Evolutionary conservation across 1,140 invertebrate species (phyloP), one percentile per base, ranked within the genome.

Genomic region (Nylanderia fulva): DNA sequence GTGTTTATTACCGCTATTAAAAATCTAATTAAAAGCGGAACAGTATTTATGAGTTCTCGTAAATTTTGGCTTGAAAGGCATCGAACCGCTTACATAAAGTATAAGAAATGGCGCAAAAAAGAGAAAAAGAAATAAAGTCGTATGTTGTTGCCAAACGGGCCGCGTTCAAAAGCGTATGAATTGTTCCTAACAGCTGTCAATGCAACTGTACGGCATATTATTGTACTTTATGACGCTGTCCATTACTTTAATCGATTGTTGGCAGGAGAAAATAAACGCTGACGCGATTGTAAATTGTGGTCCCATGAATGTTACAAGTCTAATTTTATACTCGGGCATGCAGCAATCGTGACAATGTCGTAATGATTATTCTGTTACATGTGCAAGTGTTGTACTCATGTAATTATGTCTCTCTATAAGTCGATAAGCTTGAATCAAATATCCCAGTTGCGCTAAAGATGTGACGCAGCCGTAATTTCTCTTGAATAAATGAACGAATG

Each of bases 21-120:
- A 74, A 74, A 74, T 42, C n/a, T 83, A 83, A 83, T 83, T 83
- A 83, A 60, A 69, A 79, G n/a, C n/a, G n/a, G 60, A 77, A 21
- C 45, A 18, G 63, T 54, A 79, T 79, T 79, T 79, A 79, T 52
- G 63, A 69, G 63, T 33, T 68, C 76, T 79, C 76, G 45, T 79
- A 79, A 79, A 79, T 29, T 33, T 39, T 45, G 42, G 36, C 42
- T 24, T 29, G 45, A 79, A 29, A 76, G 76, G 33, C 48, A 79
- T 68, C 45, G 76, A 69, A 54, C 45, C 45, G 15, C 45, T 79
- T n/a, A 29, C 39, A 39, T 68, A 68, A 68, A 68, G n/a, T n/a
- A 29, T 68, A 69, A 79, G 63, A 79, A 69, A 21, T 5, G 21
- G 5, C 15, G 42, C 76, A 79, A 79, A 69, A 68, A 27, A 54